Evolutionary conservation across 2,888 invertebrate species (phyloP).

Genomic region (Parnassius glacialis): DNA sequence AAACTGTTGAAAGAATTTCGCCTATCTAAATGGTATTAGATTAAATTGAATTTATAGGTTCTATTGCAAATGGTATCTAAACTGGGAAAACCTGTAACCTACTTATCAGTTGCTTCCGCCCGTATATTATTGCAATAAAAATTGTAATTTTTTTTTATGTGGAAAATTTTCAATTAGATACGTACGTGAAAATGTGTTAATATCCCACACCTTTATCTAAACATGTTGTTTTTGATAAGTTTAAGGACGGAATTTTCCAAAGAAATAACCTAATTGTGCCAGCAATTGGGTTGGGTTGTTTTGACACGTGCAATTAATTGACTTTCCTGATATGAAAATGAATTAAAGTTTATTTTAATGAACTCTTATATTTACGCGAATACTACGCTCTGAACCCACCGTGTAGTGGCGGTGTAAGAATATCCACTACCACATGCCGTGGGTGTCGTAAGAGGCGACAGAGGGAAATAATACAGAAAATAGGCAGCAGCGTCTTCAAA

Average conservation of each 20-base stretch:
- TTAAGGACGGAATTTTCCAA: conserved; percentile 20
- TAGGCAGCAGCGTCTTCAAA: too few species aligned
- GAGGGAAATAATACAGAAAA: too few species aligned
- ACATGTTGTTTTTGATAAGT: conserved; percentile 9
- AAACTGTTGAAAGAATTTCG: conserved; percentile 5
- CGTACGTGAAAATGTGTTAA: conserved; percentile 7
- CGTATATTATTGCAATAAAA: conserved; percentile 12
- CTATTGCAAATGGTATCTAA: conserved; percentile 15
- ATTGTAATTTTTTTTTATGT: conserved; percentile 7
- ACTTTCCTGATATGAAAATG: conserved; percentile 4
- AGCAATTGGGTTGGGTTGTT: conserved; percentile 13
- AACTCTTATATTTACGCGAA: neutral
- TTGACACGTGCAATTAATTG: conserved; percentile 20
- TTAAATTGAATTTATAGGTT: conserved; percentile 15
- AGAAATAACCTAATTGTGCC: conserved; percentile 2
- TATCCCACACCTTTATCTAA: conserved; percentile 2
- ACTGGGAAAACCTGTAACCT: conserved; percentile 21
- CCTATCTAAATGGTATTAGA: conserved; percentile 19
- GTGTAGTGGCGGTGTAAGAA: too few species aligned
- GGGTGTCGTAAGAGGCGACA: too few species aligned
- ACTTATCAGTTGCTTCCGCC: conserved; percentile 23
- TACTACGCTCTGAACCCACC: too few species aligned
- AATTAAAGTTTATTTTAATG: conserved; percentile 4
- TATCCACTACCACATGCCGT: too few species aligned
- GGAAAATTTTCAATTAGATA: conserved; percentile 18